phyloP scores from a whole-genome alignment of 2,888 invertebrate genomes.

The Drosophila helvetica region DNA sequence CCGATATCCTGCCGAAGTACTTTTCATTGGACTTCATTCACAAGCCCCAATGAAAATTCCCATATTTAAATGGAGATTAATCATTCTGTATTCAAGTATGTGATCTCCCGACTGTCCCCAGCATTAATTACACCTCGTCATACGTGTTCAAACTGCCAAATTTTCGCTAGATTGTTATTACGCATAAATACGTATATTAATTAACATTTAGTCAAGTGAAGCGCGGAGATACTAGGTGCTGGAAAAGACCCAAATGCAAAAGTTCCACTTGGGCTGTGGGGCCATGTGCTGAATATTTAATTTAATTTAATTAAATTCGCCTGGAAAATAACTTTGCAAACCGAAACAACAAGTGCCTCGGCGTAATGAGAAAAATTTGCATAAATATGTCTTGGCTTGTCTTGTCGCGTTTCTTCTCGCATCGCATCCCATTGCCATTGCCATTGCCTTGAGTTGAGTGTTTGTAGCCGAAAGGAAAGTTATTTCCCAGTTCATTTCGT shows the following conservation, averaged over 20 bases:
- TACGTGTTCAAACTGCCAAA: slow-evolving; percentile 52
- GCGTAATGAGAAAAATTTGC: slow-evolving; percentile 77
- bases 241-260: slow-evolving; percentile 31
- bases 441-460: slow-evolving; percentile 1
- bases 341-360: slow-evolving; percentile 35
- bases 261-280: slow-evolving; percentile 32
- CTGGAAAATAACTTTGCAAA: slow-evolving; percentile 74
- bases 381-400: slow-evolving; percentile 65
- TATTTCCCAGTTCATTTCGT: slow-evolving; percentile 31
- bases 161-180: slow-evolving; percentile 42
- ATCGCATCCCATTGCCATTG: too few relatives aligned
- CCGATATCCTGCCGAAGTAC: too few relatives aligned
- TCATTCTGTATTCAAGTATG: background rate
- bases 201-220: slow-evolving; percentile 63
- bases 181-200: slow-evolving; percentile 26
- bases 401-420: background rate
- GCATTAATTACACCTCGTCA: slow-evolving; percentile 21
- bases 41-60: too few relatives aligned
- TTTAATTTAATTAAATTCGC: slow-evolving; percentile 75
- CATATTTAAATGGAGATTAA: background rate
- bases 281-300: slow-evolving; percentile 74
- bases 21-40: too few relatives aligned
- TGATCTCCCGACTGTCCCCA: background rate
- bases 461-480: slow-evolving; percentile 62
- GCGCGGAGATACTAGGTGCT: slow-evolving; percentile 8